A percentile compares a stretch with the other conserved stretches of the same genome.
phyloP scores from a whole-genome alignment of 2,797 vertebrate species.

The Gila robusta region DNA sequence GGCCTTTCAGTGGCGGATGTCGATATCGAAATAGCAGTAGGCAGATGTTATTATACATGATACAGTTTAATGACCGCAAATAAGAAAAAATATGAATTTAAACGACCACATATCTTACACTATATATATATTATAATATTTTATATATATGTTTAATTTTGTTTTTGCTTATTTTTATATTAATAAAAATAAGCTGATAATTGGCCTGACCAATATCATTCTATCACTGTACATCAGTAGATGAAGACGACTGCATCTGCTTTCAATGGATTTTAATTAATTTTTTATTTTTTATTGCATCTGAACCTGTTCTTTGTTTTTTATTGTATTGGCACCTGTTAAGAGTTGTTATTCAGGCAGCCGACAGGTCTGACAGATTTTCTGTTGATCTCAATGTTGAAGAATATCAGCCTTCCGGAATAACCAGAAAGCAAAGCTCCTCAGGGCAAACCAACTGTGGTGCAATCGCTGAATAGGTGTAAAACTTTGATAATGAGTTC shows the following conservation, averaged over 20 bases:
- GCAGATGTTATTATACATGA: background rate
- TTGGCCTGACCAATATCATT: background rate
- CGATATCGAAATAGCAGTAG: background rate
- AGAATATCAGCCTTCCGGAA: constrained; percentile 39
- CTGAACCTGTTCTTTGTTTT: background rate
- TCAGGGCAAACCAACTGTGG: background rate
- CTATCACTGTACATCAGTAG: background rate
- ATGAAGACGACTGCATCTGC: background rate
- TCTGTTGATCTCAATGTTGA: background rate
- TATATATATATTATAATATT: background rate
- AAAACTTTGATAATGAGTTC: constrained; percentile 32
- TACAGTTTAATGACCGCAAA: background rate
- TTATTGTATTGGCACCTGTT: background rate
- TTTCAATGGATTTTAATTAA: background rate
- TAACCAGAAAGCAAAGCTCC: constrained; percentile 43
- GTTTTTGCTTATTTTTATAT: background rate
- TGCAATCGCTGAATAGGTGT: constrained; percentile 10
- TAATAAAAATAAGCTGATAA: background rate
- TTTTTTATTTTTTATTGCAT: background rate
- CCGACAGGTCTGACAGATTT: constrained; percentile 16
- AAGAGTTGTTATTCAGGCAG: constrained; percentile 10
- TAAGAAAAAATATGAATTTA: background rate
- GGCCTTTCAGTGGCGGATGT: background rate
- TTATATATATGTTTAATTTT: background rate
- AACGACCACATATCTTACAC: background rate